Evolutionary conservation across 2,113 vertebrate species (phyloP).

Genomic region (Lucifuga dentata): DNA sequence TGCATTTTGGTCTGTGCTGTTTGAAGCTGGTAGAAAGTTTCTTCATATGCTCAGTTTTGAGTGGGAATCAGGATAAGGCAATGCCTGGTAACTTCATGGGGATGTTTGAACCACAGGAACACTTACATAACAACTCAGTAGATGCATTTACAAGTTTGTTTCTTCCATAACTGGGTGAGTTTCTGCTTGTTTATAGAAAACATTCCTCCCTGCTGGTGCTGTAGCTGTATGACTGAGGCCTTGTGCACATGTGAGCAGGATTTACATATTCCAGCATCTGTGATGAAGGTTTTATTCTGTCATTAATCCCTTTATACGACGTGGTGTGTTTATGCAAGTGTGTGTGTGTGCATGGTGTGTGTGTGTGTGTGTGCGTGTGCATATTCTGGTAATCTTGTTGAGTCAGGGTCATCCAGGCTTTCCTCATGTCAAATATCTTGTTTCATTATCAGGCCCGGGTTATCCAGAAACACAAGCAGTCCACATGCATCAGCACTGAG

Average conservation of each 20-base stretch:
- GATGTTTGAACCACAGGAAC: constrained; percentile 19
- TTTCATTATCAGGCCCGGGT: constrained; percentile 43
- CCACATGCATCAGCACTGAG: constrained; percentile 19
- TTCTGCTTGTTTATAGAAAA: constrained; percentile 15
- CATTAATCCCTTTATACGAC: constrained; percentile 68
- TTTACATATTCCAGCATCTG: constrained; percentile 70
- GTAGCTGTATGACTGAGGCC: constrained; percentile 30
- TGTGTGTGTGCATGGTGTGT: constrained; percentile 12
- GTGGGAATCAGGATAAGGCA: constrained; percentile 26
- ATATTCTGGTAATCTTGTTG: constrained; percentile 63
- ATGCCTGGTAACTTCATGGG: constrained; percentile 17
- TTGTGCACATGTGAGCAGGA: constrained; percentile 59
- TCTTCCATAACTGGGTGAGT: constrained; percentile 23
- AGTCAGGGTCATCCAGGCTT: constrained; percentile 63
- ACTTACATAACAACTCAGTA: constrained; percentile 56
- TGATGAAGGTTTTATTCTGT: constrained; percentile 75
- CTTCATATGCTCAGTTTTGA: constrained; percentile 21
- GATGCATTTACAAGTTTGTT: constrained; percentile 27
- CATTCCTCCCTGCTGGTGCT: constrained; percentile 11
- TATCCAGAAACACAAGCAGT: constrained; percentile 22
- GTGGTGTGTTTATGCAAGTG: constrained; percentile 21
- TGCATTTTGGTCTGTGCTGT: constrained; percentile 14
- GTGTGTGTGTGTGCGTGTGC: constrained; percentile 28
- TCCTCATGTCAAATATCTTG: constrained; percentile 65
- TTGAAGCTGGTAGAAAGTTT: constrained; percentile 22